Evolutionary conservation across 2,113 vertebrate species (phyloP).

Genomic region (Calidris pugnax): DNA sequence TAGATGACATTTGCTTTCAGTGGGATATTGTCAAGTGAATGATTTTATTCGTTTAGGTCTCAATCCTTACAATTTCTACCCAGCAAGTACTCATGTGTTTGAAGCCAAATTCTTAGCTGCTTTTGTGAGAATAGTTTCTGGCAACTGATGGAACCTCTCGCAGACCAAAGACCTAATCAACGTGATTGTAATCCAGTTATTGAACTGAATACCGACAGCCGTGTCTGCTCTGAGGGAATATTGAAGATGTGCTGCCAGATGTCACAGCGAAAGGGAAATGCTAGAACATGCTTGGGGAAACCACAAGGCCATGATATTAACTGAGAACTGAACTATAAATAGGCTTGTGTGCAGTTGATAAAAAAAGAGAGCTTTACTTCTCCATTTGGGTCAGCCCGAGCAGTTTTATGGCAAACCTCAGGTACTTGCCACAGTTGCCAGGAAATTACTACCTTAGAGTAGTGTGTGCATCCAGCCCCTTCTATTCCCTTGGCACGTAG

Average conservation of each 20-base stretch:
- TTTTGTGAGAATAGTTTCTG: background rate
- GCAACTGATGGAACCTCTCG: background rate
- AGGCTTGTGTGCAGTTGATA: background rate
- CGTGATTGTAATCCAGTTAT: background rate
- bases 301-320: background rate
- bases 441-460: accelerated
- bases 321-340: background rate
- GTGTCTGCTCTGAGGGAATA: background rate
- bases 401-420: background rate
- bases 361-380: background rate
- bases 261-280: background rate
- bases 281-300: background rate
- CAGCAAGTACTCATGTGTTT: background rate
- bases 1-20: background rate
- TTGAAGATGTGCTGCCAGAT: background rate
- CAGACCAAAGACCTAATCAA: background rate
- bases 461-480: accelerated
- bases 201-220: background rate
- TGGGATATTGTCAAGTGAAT: background rate
- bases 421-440: background rate
- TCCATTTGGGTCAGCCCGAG: background rate
- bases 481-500: accelerated
- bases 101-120: background rate
- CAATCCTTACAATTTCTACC: background rate
- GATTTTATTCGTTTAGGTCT: background rate